These are phyloP conservation scores for Panurus biarmicus DNA, from an alignment of 2,113 vertebrate genomes.

Conservation along the genomic window DNA sequence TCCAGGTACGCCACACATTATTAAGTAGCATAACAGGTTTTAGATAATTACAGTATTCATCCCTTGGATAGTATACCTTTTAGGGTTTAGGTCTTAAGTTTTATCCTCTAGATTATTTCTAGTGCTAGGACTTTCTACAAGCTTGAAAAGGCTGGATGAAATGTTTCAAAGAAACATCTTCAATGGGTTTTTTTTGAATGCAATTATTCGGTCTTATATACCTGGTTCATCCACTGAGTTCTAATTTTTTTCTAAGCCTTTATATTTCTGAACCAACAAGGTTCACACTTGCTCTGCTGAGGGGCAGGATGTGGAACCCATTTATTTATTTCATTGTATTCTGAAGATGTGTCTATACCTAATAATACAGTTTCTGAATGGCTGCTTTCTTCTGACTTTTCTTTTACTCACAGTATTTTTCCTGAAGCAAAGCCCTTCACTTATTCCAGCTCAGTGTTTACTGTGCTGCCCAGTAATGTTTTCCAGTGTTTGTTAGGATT, in stretches of 20 bases:
- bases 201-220: not conserved
- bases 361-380: not conserved
- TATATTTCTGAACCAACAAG: not conserved
- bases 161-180: not conserved
- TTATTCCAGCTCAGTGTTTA: not conserved
- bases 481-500: not conserved
- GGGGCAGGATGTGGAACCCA: not conserved
- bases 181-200: not conserved
- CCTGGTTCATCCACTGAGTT: not conserved
- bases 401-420: not conserved
- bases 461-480: not conserved
- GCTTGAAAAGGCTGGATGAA: not conserved
- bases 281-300: not conserved
- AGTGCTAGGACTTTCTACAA: not conserved
- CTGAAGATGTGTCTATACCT: not conserved
- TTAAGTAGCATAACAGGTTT: conserved; percentile 1
- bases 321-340: not conserved
- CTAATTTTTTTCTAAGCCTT: not conserved
- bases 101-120: not conserved
- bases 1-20: conserved; percentile 4
- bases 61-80: not conserved
- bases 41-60: conserved; percentile 18
- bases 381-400: conserved; percentile 17
- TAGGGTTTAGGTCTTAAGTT: not conserved
- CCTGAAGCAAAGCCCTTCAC: not conserved